These are phyloP conservation scores for Trachelus stipa DNA, from an alignment of 2,888 invertebrate species.

Conservation along the genomic window DNA sequence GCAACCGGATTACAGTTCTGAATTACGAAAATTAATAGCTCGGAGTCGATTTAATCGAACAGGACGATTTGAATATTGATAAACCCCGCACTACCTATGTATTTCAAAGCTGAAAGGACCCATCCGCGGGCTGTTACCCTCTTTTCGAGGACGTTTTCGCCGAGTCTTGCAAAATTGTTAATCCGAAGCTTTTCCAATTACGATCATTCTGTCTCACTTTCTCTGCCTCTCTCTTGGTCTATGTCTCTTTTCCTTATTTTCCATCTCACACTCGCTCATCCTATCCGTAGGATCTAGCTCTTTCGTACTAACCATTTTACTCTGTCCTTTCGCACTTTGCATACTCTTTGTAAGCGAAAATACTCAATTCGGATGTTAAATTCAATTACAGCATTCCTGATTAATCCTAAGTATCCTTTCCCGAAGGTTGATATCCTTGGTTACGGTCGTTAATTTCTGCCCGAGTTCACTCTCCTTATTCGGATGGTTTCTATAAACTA, in stretches of 20 bases:
- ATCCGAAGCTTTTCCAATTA: conserved; percentile 65
- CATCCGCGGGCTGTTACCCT: conserved; percentile 37
- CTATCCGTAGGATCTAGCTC: conserved; percentile 32
- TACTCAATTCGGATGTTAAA: conserved; percentile 63
- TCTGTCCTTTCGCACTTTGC: conserved; percentile 36
- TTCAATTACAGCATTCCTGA: conserved; percentile 62
- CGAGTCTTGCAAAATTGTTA: conserved; percentile 65
- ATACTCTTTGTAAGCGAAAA: conserved; percentile 65
- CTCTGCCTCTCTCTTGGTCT: conserved; percentile 5
- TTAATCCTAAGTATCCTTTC: conserved; percentile 61
- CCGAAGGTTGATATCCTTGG: conserved; percentile 27
- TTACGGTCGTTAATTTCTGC: background rate
- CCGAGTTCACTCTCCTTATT: background rate
- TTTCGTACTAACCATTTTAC: conserved; percentile 12
- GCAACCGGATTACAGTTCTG: background rate
- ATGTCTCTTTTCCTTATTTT: conserved; percentile 4
- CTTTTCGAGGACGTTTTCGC: conserved; percentile 57
- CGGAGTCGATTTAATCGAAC: conserved; percentile 41
- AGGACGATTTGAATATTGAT: conserved; percentile 41
- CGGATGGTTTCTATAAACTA: background rate
- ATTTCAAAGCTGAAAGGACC: conserved; percentile 25
- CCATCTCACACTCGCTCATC: conserved; percentile 24
- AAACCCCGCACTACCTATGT: conserved; percentile 29
- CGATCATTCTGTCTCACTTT: conserved; percentile 33
- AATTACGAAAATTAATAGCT: conserved; percentile 46